These are phyloP conservation scores for Nyctibius bracteatus DNA, from an alignment of 2,113 vertebrate species.

Conservation along the genomic window DNA sequence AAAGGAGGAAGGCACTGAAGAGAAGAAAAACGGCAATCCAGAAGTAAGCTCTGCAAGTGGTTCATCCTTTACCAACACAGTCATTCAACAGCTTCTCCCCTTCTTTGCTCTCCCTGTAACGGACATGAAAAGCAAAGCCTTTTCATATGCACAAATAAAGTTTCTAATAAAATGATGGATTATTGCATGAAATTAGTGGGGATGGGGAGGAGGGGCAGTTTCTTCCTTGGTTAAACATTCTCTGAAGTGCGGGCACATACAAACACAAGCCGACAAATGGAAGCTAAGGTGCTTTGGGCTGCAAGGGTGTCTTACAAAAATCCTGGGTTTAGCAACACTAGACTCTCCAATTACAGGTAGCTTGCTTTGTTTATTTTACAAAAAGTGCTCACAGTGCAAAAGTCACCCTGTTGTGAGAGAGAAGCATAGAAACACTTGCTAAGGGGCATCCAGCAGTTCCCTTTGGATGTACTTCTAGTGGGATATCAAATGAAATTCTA, in stretches of 20 bases:
- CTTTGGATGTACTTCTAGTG: neutral
- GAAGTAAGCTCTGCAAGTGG: neutral
- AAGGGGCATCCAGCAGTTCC: neutral
- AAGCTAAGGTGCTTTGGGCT: neutral
- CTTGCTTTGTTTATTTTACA: neutral
- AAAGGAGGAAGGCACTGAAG: conserved; percentile 11
- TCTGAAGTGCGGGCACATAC: neutral
- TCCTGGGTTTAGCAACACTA: neutral
- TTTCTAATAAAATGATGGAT: neutral
- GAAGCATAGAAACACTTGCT: neutral
- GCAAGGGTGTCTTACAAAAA: neutral
- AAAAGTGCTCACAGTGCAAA: neutral
- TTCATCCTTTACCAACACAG: neutral
- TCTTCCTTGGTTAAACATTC: neutral
- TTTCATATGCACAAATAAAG: neutral
- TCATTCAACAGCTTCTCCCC: neutral
- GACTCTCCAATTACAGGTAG: neutral
- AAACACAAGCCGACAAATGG: neutral
- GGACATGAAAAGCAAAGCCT: neutral
- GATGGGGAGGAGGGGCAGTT: neutral
- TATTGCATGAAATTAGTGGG: neutral
- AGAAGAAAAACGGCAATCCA: neutral
- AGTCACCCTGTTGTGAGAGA: neutral
- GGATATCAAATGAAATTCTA: neutral
- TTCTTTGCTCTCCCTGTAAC: neutral